Evolutionary conservation across 2,888 invertebrate species (phyloP).

Genomic region (Diogma glabrata): DNA sequence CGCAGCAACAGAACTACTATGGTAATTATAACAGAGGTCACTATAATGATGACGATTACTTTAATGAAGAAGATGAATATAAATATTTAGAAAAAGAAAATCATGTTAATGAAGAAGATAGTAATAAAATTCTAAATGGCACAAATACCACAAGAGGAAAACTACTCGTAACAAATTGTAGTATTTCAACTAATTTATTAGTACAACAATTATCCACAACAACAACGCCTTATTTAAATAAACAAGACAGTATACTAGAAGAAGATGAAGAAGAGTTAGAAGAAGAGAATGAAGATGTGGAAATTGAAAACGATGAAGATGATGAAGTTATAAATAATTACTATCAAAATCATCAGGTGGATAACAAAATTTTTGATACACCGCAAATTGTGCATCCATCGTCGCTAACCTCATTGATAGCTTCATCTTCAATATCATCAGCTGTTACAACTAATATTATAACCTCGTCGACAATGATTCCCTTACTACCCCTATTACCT

Average conservation of each 20-base stretch:
- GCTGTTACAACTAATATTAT: no score
- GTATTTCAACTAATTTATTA: conserved; percentile 17
- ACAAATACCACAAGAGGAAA: conserved; percentile 17
- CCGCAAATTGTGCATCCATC: no score
- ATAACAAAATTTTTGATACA: no score
- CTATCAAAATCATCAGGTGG: no score
- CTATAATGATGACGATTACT: conserved; percentile 35
- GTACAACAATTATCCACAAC: conserved; percentile 26
- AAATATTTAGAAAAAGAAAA: conserved; percentile 33
- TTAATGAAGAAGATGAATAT: conserved; percentile 36
- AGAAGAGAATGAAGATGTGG: not conserved
- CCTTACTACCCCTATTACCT: no score
- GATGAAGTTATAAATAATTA: not conserved
- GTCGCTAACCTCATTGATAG: no score
- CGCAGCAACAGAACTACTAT: conserved; percentile 9
- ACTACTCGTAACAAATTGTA: conserved; percentile 19
- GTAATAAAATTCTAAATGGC: conserved; percentile 4
- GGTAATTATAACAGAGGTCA: conserved; percentile 12
- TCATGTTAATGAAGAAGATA: conserved; percentile 2
- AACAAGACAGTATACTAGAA: conserved; percentile 21
- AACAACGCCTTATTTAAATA: conserved; percentile 20
- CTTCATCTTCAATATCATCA: no score
- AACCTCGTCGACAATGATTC: no score
- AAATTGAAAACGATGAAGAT: not conserved
- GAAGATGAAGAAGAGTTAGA: conserved; percentile 17